phyloP scores from a whole-genome alignment of 2,888 invertebrate genomes.

The Priocnemis perturbator region DNA sequence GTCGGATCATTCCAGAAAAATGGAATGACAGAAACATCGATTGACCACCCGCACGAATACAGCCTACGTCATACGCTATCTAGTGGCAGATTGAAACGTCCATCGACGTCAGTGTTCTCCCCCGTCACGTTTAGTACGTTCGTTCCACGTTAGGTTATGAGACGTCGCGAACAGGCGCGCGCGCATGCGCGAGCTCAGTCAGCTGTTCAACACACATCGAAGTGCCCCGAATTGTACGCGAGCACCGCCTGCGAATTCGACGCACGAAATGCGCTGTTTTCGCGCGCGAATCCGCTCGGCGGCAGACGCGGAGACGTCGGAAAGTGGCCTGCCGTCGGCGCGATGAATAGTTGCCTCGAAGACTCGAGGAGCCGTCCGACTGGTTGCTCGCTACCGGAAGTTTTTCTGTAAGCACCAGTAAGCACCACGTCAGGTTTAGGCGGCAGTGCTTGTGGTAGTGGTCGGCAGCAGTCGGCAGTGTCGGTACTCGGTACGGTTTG shows the following conservation, averaged over 20 bases:
- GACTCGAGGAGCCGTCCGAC: background rate
- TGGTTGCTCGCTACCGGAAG: conserved; percentile 29
- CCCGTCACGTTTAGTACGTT: too few species aligned
- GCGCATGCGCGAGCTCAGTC: conserved; percentile 7
- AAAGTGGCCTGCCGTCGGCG: background rate
- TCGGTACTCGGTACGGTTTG: conserved; percentile 14
- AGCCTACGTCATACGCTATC: too few species aligned
- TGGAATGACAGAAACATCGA: too few species aligned
- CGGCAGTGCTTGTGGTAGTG: conserved; percentile 21
- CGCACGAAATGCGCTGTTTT: conserved; percentile 5
- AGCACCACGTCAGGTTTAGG: conserved; percentile 49
- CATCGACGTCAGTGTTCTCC: too few species aligned
- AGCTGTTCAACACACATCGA: conserved; percentile 2
- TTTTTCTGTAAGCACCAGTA: conserved; percentile 27
- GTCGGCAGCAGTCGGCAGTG: too few species aligned
- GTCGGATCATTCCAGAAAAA: too few species aligned
- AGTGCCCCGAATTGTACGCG: background rate
- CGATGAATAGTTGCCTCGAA: conserved; percentile 6
- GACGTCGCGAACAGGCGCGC: too few species aligned
- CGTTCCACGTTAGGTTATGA: too few species aligned
- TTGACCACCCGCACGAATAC: too few species aligned
- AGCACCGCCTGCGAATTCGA: background rate
- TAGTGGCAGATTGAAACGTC: too few species aligned
- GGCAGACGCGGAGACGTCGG: background rate
- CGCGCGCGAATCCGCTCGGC: background rate